Evolutionary conservation across 1,140 invertebrate genomes (phyloP), one percentile per base, ranked within the genome.

Genomic region (Drosophila trapezifrons): DNA sequence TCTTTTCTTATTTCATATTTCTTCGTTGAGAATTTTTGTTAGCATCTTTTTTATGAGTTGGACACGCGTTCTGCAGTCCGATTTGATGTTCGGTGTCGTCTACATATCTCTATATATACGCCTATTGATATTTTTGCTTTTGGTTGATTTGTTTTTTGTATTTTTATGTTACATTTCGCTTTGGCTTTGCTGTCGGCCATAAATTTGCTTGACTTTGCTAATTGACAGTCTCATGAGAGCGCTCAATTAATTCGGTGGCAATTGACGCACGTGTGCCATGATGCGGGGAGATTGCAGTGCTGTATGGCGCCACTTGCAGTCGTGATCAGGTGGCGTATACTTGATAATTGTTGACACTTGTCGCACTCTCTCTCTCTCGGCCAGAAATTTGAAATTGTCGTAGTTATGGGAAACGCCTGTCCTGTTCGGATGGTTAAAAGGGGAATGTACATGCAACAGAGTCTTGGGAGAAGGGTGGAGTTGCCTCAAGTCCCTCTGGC

Each of bases 301-400:
- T 57, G n/a, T 63, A 20, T 51, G 43, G 22, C 40, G 22, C 49
- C 37, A 13, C 9, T 38, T 32, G 57, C 47, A 37, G 43, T 27
- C 20, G 40, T 46, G 74, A 69, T 45, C 78, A 73, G 83, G 84
- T 87, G 83, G 84, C 83, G 84, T 87, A 89, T 87, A 87, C 83
- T 87, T 87, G 83, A 87, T 87, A 89, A 87, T 89, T 83, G 83
- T 71, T 71, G 80, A 80, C 83, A 87, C 83, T 89, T 87, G 82
- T 74, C 83, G 79, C 72, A 71, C 67, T 5, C 43, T 22, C 40
- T 8, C 22, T 6, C 12, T 2, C 20, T 15, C 2, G 17, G 17
- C 51, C 18, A 62, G 47, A 58, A 63, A 82, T 79, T 76, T 64
- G 52, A 64, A 55, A 69, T 66, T 37, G 46, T 66, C 46, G 37